A percentile compares a stretch with the other conserved stretches of the same genome.
These are phyloP conservation scores for Manacus vitellinus DNA, from an alignment of 2,113 vertebrate species.

Conservation along the genomic window DNA sequence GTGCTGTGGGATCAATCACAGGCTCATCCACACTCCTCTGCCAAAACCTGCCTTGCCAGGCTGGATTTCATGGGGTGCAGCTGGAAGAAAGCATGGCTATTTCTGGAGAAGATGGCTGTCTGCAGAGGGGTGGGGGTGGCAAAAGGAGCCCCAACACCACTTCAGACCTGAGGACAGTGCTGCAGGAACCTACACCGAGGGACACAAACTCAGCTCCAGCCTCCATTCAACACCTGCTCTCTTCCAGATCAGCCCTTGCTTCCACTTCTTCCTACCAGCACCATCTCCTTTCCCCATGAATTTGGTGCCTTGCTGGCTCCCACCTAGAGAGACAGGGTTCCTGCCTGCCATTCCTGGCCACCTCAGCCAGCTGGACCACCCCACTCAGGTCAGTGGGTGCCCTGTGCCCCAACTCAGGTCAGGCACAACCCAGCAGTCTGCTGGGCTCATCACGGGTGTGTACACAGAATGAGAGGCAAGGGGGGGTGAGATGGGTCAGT, in stretches of 20 bases:
- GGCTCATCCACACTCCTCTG: neutral
- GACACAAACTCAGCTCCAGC: neutral
- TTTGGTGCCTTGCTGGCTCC: neutral
- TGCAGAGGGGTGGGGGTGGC: rapidly evolving
- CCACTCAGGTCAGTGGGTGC: no score
- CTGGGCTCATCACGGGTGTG: neutral
- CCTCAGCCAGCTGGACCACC: neutral
- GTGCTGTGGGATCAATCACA: rapidly evolving
- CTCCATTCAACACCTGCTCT: neutral
- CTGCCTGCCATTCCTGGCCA: neutral
- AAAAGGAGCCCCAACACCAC: neutral
- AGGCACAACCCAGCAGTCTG: neutral
- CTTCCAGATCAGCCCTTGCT: neutral
- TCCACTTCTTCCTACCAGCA: neutral
- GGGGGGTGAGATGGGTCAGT: neutral
- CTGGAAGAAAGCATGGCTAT: neutral
- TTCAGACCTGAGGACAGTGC: neutral
- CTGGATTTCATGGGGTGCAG: neutral
- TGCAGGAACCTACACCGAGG: rapidly evolving
- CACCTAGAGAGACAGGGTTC: neutral
- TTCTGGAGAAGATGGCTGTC: neutral
- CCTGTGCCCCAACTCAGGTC: rapidly evolving
- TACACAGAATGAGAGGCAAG: neutral
- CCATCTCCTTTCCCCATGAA: neutral
- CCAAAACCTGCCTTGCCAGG: neutral